Conservation (phyloP, 2,888 invertebrate species). For the Cancer borealis region DNA sequence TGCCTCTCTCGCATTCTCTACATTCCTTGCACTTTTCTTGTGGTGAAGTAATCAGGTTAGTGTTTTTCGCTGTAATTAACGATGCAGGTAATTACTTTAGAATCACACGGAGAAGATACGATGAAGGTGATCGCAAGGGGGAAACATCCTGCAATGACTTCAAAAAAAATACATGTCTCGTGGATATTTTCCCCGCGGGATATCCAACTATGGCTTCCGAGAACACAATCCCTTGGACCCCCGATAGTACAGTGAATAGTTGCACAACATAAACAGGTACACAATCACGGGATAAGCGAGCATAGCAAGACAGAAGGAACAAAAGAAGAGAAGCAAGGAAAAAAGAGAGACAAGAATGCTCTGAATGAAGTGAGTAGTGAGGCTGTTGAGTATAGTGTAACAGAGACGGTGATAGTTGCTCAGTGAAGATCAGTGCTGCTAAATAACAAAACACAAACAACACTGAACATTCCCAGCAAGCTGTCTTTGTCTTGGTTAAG, state of each 20-base stretch:
- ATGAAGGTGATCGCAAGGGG: background rate
- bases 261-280: background rate
- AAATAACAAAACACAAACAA: background rate
- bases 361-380: background rate
- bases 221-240: background rate
- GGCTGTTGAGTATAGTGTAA: background rate
- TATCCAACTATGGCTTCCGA: background rate
- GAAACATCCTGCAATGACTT: background rate
- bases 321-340: background rate
- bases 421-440: constrained; percentile 14
- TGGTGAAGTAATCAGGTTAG: background rate
- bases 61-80: background rate
- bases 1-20: constrained; percentile 10
- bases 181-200: background rate
- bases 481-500: background rate
- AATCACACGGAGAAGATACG: background rate
- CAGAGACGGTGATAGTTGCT: constrained; percentile 6
- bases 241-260: background rate
- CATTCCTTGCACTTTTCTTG: background rate
- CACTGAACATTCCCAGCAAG: background rate
- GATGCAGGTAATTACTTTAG: too few relatives aligned
- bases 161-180: too few relatives aligned
- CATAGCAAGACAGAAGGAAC: background rate
- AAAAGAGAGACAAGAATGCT: constrained; percentile 1
- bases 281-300: background rate